Evolutionary conservation across 2,888 invertebrate species (phyloP).

Genomic region (Auanema sp.): DNA sequence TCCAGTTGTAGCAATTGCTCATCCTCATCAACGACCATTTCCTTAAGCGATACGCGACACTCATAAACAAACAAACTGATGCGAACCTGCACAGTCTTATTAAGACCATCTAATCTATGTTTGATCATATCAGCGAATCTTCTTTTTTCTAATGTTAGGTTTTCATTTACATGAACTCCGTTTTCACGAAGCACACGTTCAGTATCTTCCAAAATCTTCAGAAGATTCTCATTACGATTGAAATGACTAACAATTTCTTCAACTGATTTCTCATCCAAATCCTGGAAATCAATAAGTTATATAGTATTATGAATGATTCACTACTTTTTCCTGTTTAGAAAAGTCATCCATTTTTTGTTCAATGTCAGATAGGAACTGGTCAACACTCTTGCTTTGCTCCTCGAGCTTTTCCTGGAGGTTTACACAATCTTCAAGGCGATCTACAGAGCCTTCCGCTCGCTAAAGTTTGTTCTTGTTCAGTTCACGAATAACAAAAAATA

Average conservation of each 20-base stretch:
- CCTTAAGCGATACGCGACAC: slow-evolving; percentile 11
- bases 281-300: neutral
- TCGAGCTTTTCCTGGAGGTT: slow-evolving; percentile 28
- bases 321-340: slow-evolving; percentile 24
- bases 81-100: slow-evolving; percentile 31
- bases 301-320: neutral
- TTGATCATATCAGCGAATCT: slow-evolving; percentile 42
- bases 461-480: slow-evolving; percentile 21
- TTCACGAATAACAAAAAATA: slow-evolving; percentile 5
- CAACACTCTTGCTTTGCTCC: slow-evolving; percentile 24
- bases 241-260: slow-evolving; percentile 38
- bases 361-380: slow-evolving; percentile 34
- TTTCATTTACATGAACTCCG: slow-evolving; percentile 31
- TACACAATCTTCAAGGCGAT: slow-evolving; percentile 52
- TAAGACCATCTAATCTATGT: slow-evolving; percentile 42
- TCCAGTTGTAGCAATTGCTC: slow-evolving; percentile 46
- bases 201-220: slow-evolving; percentile 34
- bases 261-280: slow-evolving; percentile 30
- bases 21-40: slow-evolving; percentile 51
- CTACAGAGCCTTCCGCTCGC: slow-evolving; percentile 39
- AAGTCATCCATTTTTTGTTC: slow-evolving; percentile 36
- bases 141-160: slow-evolving; percentile 26
- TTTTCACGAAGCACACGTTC: slow-evolving; percentile 38
- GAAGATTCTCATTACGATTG: slow-evolving; percentile 43
- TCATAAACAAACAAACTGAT: neutral